Percentiles rank a stretch among this genome's conserved stretches.
Conservation (phyloP, 2,113 vertebrate genomes). For the Leptosomus discolor region DNA sequence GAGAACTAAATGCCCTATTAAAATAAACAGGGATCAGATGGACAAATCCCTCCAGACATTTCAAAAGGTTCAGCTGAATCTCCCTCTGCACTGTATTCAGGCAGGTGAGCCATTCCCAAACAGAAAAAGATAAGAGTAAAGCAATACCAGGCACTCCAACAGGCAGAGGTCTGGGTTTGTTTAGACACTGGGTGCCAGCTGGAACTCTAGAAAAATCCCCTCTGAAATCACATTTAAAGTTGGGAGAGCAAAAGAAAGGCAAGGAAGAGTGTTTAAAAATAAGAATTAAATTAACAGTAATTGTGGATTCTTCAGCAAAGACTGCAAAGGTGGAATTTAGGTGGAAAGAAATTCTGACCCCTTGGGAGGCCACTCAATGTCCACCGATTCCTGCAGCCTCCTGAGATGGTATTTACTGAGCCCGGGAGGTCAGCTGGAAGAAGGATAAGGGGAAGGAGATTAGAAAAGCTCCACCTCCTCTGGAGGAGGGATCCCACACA, state of each 20-base stretch:
- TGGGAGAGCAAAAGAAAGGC: background rate
- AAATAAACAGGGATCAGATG: background rate
- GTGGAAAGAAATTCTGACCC: background rate
- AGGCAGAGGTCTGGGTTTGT: background rate
- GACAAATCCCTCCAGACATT: background rate
- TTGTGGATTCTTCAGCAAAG: background rate
- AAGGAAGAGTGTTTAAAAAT: background rate
- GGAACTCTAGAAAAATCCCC: background rate
- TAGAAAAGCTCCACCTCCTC: background rate
- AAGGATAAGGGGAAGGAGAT: background rate
- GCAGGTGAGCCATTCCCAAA: background rate
- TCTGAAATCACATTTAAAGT: background rate
- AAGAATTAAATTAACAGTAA: background rate
- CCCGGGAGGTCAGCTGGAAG: slow-evolving; percentile 52
- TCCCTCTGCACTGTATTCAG: background rate
- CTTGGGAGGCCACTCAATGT: slow-evolving; percentile 71
- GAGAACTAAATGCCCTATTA: background rate
- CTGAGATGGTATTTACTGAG: slow-evolving; percentile 37
- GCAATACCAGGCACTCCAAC: background rate
- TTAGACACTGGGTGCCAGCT: background rate
- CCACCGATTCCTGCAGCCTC: slow-evolving; percentile 22
- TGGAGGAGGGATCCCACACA: background rate
- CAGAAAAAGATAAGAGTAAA: background rate
- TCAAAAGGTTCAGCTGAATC: background rate
- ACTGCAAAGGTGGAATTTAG: background rate